Evolutionary conservation across 2,888 invertebrate species (phyloP).

Genomic region (Aporophyla lueneburgensis): DNA sequence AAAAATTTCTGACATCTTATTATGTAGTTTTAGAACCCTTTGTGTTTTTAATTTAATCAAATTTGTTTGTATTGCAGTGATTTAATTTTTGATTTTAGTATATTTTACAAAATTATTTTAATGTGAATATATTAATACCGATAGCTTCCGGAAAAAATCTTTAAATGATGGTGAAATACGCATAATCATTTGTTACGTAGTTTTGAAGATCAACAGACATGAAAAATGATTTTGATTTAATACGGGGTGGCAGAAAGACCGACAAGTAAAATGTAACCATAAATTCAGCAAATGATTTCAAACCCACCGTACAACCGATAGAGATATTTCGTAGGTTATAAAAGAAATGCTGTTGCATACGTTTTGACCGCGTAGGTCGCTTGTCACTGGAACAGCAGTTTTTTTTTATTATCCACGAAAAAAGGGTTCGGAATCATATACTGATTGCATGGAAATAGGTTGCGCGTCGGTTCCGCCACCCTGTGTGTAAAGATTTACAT

Average conservation of each 20-base stretch:
- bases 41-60: not conserved
- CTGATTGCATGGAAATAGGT: too few relatives aligned
- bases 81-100: not conserved
- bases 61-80: not conserved
- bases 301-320: too few relatives aligned
- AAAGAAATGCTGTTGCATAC: too few relatives aligned
- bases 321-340: too few relatives aligned
- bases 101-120: not conserved
- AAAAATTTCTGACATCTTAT: conserved; percentile 15
- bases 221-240: not conserved
- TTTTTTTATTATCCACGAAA: too few relatives aligned
- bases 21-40: conserved; percentile 3
- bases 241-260: not conserved
- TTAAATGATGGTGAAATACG: not conserved
- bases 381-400: too few relatives aligned
- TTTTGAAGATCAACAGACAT: not conserved
- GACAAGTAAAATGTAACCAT: too few relatives aligned
- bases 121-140: not conserved
- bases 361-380: too few relatives aligned
- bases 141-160: not conserved
- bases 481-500: not conserved
- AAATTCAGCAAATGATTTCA: too few relatives aligned
- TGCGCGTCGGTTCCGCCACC: too few relatives aligned
- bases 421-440: too few relatives aligned
- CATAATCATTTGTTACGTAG: not conserved